Conservation (phyloP, 2,113 vertebrate species). For the Gallinago undulata region DNA sequence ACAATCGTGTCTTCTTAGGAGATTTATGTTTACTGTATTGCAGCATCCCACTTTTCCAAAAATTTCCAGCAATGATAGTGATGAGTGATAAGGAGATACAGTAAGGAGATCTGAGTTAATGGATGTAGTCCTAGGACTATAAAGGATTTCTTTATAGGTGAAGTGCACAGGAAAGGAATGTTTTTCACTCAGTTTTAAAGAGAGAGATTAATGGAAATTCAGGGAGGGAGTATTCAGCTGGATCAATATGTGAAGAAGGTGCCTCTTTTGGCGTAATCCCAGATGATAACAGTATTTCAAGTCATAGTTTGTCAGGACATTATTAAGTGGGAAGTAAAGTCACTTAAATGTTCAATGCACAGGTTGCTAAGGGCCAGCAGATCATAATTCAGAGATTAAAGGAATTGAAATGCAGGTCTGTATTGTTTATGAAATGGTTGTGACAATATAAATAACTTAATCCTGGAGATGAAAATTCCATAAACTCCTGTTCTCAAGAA, state of each 20-base stretch:
- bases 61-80: slow-evolving; percentile 34
- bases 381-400: neutral
- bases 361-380: neutral
- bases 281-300: neutral
- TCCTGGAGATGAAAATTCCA: neutral
- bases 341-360: neutral
- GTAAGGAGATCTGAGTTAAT: neutral
- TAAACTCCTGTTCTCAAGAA: neutral
- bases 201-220: slow-evolving; percentile 22
- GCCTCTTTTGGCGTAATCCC: slow-evolving; percentile 22
- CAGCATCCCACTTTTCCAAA: slow-evolving; percentile 43
- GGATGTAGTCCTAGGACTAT: neutral
- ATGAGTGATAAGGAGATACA: slow-evolving; percentile 45
- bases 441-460: neutral
- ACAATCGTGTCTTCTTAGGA: neutral
- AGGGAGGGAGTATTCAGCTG: slow-evolving; percentile 10
- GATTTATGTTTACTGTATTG: slow-evolving; percentile 35
- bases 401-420: neutral
- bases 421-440: neutral
- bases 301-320: neutral
- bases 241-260: neutral
- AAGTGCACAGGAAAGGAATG: slow-evolving; percentile 21
- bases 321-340: slow-evolving; percentile 7
- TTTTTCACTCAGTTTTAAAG: slow-evolving; percentile 22
- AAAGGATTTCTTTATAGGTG: slow-evolving; percentile 40